Conservation (phyloP, 2,797 vertebrate species). For the Trachurus trachurus region DNA sequence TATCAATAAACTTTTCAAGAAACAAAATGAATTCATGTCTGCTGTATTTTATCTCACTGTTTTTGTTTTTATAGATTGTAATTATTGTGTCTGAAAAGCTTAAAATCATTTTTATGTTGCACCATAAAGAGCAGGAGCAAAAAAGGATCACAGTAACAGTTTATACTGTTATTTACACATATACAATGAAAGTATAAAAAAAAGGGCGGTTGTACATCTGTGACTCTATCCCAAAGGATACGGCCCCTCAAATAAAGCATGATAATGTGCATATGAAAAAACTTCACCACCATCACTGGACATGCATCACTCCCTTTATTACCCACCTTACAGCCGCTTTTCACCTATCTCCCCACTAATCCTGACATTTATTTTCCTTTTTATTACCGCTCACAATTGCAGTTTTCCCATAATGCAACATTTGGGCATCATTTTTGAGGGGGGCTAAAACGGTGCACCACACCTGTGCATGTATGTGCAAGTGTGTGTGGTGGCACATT, state of each 20-base stretch:
- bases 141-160: conserved; percentile 70
- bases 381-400: conserved; percentile 52
- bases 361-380: conserved; percentile 50
- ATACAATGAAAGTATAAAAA: conserved; percentile 69
- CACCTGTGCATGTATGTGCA: conserved; percentile 43
- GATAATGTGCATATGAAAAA: conserved; percentile 76
- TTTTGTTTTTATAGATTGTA: conserved; percentile 18
- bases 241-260: conserved; percentile 67
- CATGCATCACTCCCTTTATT: conserved; percentile 79
- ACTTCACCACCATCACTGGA: conserved; percentile 67
- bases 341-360: conserved; percentile 32
- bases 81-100: conserved; percentile 36
- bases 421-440: conserved; percentile 25
- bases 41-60: conserved; percentile 1
- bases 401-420: conserved; percentile 36
- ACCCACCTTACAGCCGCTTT: conserved; percentile 55
- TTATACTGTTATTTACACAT: conserved; percentile 83
- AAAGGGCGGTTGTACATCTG: conserved; percentile 70
- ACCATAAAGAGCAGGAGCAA: conserved; percentile 54
- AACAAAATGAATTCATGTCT: conserved; percentile 55
- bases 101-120: conserved; percentile 26
- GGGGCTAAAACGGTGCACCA: conserved; percentile 14
- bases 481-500: conserved; percentile 29
- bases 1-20: conserved; percentile 88
- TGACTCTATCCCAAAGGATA: conserved; percentile 45